Base-by-base conservation (phyloP, 2,888 invertebrate species). In the Apoderus coryli region DNA sequence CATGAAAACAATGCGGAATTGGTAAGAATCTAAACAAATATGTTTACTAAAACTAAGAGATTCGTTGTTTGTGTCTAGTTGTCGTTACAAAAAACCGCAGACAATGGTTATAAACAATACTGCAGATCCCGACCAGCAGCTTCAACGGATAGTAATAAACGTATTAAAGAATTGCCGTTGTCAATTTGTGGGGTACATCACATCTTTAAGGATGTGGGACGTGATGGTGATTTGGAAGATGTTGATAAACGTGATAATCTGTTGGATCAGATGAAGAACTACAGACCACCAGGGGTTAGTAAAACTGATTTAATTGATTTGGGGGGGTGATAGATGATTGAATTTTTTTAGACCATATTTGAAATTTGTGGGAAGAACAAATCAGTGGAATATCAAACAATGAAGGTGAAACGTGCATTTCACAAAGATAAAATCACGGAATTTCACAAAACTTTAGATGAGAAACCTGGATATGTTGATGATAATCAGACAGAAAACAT, bases 51-150 rank as follows among this genome's bases (percentile, higher is more conserved):
- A n/a, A n/a, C n/a, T n/a, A n/a, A n/a, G n/a, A n/a, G n/a, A n/a
- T n/a, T n/a, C n/a, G n/a, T n/a, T n/a, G n/a, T n/a, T n/a, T n/a
- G n/a, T n/a, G n/a, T n/a, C n/a, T n/a, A n/a, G n/a, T n/a, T n/a
- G n/a, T n/a, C n/a, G 38, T 65, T 76, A 49, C 60, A 65, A 45
- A 69, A 78, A 39, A 85, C 85, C 0, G 76, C 84, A 38, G 69
- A 67, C 22, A 95, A 95, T 52, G 95, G 85, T 0, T 90, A 89
- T 64, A 77, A 79, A 50, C 85, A 92, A 44, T 98, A 96, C 59
- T 50, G 85, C 2, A 68, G 73, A 40, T 88, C 93, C 39, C 67
- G 96, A 36, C 90, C 90, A 25, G 68, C 76, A 0, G 86, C 98
- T 0, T 89, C 93, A 0, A 64, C 72, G 0, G 95, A 92, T 50